Base-by-base conservation (phyloP, 2,113 vertebrate genomes). In the Oreochromis niloticus region DNA sequence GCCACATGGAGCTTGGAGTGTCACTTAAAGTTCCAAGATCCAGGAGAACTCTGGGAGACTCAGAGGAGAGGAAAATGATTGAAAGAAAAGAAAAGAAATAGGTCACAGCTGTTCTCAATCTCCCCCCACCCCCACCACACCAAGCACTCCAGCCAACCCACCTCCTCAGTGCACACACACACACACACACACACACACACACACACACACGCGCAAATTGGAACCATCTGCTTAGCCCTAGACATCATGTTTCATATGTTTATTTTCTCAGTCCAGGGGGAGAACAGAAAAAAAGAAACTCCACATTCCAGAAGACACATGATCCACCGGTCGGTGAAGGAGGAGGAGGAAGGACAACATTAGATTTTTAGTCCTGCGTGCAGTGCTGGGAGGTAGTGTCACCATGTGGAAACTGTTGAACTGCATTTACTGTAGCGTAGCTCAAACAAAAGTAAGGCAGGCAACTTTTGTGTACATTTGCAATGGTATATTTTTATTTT, bases 41-140 rank as follows among this genome's bases (percentile, higher is more conserved):
- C 9, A 59, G 16, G 19, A 83, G 78, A 89, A 87, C 52, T 85
- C 75, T 39, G 80, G 73, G 71, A 85, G 83, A 80, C 55, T 73
- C 34, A 66, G 75, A 88, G 36, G 43, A 84, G 84, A 82, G 30
- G 71, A 83, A 63, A 85, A 56, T 80, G 79, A 91, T 57, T 82
- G 90, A 91, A 90, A 87, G 81, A 87, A 63, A 50, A 61, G 57
- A 87, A 43, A 78, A 90, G 85, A 95, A 94, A 88, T 95, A 92
- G 94, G 94, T 93, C 94, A 95, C 94, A 95, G 93, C 94, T 95
- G 94, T 91, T 93, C 89, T 93, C 85, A 52, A 93, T 94, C 88
- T 92, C 85, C 73, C 71, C 82, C 86, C 86, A 30, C 71, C 85
- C 86, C 56, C 80, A n/a, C 36, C 19, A 34, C 61, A 84, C 61